Conservation (phyloP, 2,113 vertebrate species). For the Chauna torquata region DNA sequence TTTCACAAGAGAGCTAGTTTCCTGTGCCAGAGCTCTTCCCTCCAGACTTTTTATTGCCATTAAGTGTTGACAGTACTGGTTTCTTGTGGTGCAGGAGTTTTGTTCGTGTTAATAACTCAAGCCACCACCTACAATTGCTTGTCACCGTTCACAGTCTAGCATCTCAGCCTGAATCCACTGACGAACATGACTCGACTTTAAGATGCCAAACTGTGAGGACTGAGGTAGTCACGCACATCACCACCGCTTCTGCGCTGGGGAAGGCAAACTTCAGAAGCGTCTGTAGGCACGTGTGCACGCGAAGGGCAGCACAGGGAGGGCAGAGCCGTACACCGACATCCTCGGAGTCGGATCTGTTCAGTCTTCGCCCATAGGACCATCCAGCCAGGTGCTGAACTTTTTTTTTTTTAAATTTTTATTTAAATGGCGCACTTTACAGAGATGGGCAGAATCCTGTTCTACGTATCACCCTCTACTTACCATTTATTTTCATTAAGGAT, state of each 20-base stretch:
- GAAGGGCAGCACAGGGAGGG: background rate
- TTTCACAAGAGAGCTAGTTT: background rate
- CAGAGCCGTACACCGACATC: accelerated
- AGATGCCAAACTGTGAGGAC: accelerated
- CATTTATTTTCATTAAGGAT: background rate
- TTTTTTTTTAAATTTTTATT: too few relatives aligned
- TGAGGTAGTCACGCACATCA: background rate
- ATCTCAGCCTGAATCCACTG: background rate
- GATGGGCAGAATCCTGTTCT: background rate
- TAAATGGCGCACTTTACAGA: background rate
- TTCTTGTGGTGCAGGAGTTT: background rate
- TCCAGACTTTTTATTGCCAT: background rate
- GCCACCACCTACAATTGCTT: background rate
- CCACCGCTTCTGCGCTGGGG: accelerated
- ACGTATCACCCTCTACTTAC: background rate
- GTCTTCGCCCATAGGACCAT: background rate
- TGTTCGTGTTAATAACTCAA: background rate
- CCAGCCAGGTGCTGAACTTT: background rate
- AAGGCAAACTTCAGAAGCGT: background rate
- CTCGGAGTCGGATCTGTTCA: background rate
- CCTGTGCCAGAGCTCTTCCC: background rate
- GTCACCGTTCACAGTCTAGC: background rate
- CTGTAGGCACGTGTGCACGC: accelerated
- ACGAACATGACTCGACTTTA: accelerated
- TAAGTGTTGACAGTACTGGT: background rate